Conservation (phyloP, 2,113 vertebrate genomes). For the Gila orcuttii region DNA sequence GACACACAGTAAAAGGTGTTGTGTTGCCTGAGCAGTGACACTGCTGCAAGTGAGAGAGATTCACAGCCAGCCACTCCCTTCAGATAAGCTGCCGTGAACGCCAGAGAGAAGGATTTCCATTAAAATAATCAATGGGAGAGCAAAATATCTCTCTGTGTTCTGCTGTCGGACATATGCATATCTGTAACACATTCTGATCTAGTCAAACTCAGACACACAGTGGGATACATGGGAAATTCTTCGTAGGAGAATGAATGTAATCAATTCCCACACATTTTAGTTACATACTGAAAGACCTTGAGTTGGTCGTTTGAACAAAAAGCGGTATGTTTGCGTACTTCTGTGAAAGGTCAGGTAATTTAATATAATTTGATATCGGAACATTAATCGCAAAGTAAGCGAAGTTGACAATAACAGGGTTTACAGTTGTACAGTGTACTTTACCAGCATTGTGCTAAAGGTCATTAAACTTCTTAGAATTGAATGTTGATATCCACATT, state of each 20-base stretch:
- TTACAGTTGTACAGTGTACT: not conserved
- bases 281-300: not conserved
- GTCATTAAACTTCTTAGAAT: not conserved
- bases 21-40: slow-evolving; percentile 41
- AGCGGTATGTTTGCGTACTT: not conserved
- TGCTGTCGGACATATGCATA: slow-evolving; percentile 44
- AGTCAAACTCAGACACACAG: slow-evolving; percentile 20
- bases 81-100: slow-evolving; percentile 48
- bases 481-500: not conserved
- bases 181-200: slow-evolving; percentile 1
- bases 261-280: not conserved
- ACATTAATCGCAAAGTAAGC: not conserved
- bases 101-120: slow-evolving; percentile 49
- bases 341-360: not conserved
- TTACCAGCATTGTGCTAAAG: not conserved
- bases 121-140: slow-evolving; percentile 56
- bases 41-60: slow-evolving; percentile 50
- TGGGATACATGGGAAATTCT: not conserved
- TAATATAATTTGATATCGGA: not conserved
- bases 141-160: slow-evolving; percentile 31
- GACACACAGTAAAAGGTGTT: slow-evolving; percentile 44
- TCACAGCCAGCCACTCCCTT: slow-evolving; percentile 42
- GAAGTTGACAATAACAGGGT: not conserved
- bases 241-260: slow-evolving; percentile 5
- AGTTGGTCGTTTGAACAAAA: not conserved